phyloP scores from a whole-genome alignment of 1,140 invertebrate species.

The Papilio machaon region DNA sequence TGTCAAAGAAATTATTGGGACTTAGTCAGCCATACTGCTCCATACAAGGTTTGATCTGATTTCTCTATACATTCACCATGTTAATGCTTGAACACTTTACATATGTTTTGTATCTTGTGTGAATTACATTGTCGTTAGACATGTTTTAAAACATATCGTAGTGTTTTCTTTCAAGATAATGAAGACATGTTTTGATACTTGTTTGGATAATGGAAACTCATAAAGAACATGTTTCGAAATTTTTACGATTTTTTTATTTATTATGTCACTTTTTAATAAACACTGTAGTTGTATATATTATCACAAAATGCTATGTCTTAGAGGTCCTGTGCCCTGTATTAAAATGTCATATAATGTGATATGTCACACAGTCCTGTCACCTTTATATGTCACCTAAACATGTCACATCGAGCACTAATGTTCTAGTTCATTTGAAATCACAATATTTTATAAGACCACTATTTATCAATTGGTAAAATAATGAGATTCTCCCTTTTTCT shows the following conservation, averaged over 20 bases:
- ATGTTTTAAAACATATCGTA: no score
- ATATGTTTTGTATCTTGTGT: neutral
- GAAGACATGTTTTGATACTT: no score
- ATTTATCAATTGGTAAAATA: no score
- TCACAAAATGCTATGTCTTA: neutral
- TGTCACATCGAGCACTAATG: neutral
- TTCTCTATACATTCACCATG: neutral
- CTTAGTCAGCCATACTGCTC: conserved; percentile 37
- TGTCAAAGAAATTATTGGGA: conserved; percentile 35
- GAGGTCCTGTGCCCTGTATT: neutral
- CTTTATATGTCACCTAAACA: neutral
- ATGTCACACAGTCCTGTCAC: neutral
- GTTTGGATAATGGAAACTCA: no score
- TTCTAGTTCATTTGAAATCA: neutral
- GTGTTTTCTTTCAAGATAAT: no score
- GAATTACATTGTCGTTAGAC: no score
- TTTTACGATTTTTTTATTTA: neutral
- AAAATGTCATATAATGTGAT: neutral
- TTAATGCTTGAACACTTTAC: neutral
- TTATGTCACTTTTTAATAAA: conserved; percentile 11
- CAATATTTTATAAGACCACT: no score
- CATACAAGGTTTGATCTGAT: conserved; percentile 13
- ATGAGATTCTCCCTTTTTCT: no score
- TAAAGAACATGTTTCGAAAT: no score
- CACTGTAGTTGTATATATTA: conserved; percentile 6